Evolutionary conservation across 1,140 invertebrate genomes (phyloP).

Genomic region (Penaeus japonicus): DNA sequence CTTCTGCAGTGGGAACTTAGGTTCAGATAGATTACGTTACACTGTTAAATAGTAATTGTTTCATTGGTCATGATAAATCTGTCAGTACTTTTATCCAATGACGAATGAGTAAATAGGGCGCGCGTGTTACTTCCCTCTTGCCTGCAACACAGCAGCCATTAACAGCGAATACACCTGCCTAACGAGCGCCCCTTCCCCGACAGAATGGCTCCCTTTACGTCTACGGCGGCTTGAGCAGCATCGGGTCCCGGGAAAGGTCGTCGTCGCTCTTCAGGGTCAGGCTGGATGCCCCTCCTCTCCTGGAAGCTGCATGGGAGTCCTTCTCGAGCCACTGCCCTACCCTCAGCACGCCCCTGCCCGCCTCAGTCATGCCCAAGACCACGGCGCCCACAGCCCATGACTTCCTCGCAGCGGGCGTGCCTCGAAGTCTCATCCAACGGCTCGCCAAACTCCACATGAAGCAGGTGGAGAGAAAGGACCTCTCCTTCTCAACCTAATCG

Average conservation of each 20-base stretch:
- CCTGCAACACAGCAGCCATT: no score
- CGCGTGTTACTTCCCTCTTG: no score
- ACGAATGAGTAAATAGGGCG: no score
- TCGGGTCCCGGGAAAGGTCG: slow-evolving; percentile 18
- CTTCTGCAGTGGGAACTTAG: no score
- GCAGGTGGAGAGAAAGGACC: neutral
- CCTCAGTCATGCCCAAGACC: neutral
- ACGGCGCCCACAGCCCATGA: neutral
- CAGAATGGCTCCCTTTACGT: slow-evolving; percentile 32
- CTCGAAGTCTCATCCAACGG: neutral
- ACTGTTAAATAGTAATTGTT: no score
- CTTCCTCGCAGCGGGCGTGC: slow-evolving; percentile 12
- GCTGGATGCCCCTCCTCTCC: slow-evolving; percentile 21
- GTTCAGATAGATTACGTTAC: no score
- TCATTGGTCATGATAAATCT: no score
- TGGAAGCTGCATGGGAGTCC: slow-evolving; percentile 39
- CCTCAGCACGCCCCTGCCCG: neutral
- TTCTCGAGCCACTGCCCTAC: slow-evolving; percentile 23
- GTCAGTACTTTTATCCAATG: no score
- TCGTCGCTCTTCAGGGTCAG: neutral
- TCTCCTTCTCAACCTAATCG: no score
- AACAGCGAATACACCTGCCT: no score
- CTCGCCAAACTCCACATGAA: neutral
- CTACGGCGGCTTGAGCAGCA: slow-evolving; percentile 15
- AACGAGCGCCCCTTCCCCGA: neutral